These are phyloP conservation scores for Callithrix jacchus DNA, from an alignment of 2,113 vertebrate genomes.

Conservation along the genomic window DNA sequence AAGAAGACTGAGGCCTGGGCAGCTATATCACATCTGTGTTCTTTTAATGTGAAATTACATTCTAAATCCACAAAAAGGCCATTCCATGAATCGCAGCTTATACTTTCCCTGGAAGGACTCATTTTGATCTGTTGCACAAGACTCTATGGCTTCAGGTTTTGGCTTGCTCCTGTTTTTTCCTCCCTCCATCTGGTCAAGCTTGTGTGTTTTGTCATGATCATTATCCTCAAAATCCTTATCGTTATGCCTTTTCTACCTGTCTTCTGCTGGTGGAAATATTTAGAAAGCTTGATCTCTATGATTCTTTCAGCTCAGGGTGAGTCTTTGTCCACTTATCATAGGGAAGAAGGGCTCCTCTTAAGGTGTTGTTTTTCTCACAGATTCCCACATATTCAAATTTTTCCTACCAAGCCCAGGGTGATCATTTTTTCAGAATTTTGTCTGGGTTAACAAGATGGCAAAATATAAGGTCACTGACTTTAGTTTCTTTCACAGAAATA, in stretches of 20 bases:
- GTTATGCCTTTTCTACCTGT: background rate
- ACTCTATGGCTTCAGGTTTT: background rate
- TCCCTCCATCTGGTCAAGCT: background rate
- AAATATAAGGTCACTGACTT: background rate
- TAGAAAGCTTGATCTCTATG: background rate
- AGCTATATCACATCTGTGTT: background rate
- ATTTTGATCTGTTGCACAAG: background rate
- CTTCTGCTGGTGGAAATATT: background rate
- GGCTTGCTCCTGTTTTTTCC: background rate
- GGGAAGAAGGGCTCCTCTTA: background rate
- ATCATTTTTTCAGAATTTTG: background rate
- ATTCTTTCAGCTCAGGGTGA: background rate
- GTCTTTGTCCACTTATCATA: fast-evolving
- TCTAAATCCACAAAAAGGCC: background rate
- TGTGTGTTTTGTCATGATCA: background rate
- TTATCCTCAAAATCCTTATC: background rate
- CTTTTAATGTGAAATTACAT: background rate
- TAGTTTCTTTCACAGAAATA: background rate
- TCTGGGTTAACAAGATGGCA: background rate
- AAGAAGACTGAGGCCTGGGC: background rate
- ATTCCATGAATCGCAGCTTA: background rate
- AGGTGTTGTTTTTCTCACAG: background rate
- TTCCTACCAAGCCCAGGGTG: background rate
- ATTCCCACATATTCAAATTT: background rate
- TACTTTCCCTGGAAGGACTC: background rate